These are phyloP conservation scores for Neofelis nebulosa DNA, from an alignment of 2,113 vertebrate genomes.

Conservation along the genomic window DNA sequence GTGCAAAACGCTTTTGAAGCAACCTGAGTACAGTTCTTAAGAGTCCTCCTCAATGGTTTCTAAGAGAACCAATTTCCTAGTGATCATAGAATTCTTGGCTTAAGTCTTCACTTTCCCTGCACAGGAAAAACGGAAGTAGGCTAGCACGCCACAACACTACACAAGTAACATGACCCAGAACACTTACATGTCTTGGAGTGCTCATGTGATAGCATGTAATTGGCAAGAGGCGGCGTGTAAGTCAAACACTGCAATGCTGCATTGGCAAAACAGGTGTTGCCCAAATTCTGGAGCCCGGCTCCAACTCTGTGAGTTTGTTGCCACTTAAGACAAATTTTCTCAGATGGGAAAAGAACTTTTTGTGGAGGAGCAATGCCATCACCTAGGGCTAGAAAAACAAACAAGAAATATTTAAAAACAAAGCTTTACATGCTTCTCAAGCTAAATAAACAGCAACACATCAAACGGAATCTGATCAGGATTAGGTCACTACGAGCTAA, in stretches of 20 bases:
- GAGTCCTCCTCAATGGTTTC: neutral
- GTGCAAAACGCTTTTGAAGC: slow-evolving; percentile 40
- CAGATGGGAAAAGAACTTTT: slow-evolving; percentile 94
- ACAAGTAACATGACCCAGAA: neutral
- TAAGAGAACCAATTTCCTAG: neutral
- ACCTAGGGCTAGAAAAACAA: slow-evolving; percentile 83
- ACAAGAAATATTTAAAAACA: slow-evolving; percentile 19
- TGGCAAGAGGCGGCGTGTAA: slow-evolving; percentile 95
- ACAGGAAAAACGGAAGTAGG: neutral
- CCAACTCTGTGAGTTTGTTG: slow-evolving; percentile 92
- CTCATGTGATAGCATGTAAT: slow-evolving; percentile 96
- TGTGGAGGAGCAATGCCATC: slow-evolving; percentile 95
- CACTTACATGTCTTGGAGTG: slow-evolving; percentile 95
- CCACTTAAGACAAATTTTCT: slow-evolving; percentile 96
- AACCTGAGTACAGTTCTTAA: slow-evolving; percentile 21
- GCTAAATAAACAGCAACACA: neutral
- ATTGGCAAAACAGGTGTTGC: slow-evolving; percentile 98
- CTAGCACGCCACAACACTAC: neutral
- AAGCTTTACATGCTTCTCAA: neutral
- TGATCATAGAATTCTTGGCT: neutral
- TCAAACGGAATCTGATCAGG: neutral
- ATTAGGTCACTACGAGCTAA: neutral
- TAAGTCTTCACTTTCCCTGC: slow-evolving; percentile 40
- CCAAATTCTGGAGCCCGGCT: slow-evolving; percentile 97
- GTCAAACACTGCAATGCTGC: slow-evolving; percentile 97